These are phyloP conservation scores for Prietella phreatophila DNA, from an alignment of 2,113 vertebrate genomes.

Conservation along the genomic window DNA sequence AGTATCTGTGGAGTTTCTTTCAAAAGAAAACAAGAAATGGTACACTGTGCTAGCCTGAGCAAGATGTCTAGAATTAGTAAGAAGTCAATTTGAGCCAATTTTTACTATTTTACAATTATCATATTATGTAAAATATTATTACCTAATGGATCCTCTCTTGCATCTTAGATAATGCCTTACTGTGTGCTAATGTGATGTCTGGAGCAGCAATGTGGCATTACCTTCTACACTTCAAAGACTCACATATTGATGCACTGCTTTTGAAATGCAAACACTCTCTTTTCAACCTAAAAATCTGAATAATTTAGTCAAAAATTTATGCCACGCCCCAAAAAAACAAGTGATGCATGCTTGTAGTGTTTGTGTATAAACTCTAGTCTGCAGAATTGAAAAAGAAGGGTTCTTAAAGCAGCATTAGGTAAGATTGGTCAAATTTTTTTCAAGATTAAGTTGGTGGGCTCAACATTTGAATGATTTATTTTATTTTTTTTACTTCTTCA, in stretches of 20 bases:
- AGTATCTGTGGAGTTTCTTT: neutral
- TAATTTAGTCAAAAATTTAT: slow-evolving; percentile 22
- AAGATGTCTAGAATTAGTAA: neutral
- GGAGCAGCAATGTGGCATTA: neutral
- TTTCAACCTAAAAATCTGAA: slow-evolving; percentile 35
- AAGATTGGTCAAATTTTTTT: neutral
- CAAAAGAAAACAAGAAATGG: neutral
- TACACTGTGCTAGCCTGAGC: neutral
- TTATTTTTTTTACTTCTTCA: neutral
- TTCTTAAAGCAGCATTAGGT: neutral
- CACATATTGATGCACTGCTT: slow-evolving; percentile 21
- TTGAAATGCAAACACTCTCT: slow-evolving; percentile 49
- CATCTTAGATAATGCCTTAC: neutral
- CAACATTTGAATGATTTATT: neutral
- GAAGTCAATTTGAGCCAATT: neutral
- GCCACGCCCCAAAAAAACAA: slow-evolving; percentile 11
- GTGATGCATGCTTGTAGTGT: slow-evolving; percentile 3
- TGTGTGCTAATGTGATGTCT: neutral
- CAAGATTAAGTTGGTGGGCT: neutral
- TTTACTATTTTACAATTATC: neutral
- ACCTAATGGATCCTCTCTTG: neutral
- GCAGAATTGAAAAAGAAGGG: neutral
- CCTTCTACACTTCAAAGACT: slow-evolving; percentile 38
- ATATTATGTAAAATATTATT: neutral
- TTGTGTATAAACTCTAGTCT: slow-evolving; percentile 5